phyloP scores from a whole-genome alignment of 2,888 invertebrate genomes.

The Allophyes oxyacanthae region DNA sequence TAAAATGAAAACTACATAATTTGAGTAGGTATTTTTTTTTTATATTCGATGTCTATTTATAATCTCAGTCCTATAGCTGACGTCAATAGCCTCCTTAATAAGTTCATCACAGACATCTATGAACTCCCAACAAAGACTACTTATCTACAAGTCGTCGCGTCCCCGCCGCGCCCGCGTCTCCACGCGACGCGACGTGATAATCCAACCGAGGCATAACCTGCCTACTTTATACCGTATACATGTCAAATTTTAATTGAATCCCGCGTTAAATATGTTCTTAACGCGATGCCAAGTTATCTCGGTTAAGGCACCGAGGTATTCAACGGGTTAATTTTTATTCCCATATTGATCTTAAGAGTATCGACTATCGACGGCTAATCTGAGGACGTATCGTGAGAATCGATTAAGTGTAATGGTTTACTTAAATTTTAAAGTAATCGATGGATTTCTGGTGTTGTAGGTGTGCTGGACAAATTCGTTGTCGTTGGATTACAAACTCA shows the following conservation, averaged over 20 bases:
- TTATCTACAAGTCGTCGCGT: constrained; percentile 14
- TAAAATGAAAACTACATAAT: too few species aligned
- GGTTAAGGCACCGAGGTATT: constrained; percentile 40
- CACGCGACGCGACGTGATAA: constrained; percentile 43
- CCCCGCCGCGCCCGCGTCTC: constrained; percentile 15
- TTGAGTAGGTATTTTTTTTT: too few species aligned
- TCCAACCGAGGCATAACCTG: constrained; percentile 52
- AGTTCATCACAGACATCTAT: constrained; percentile 14
- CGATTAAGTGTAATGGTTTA: constrained; percentile 47
- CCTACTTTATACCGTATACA: constrained; percentile 70
- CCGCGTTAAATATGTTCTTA: constrained; percentile 75
- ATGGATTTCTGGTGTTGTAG: neutral
- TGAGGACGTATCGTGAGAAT: constrained; percentile 45
- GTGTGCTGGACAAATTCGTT: neutral
- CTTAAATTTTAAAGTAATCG: constrained; percentile 9
- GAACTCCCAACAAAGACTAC: constrained; percentile 11
- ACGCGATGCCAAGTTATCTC: constrained; percentile 57
- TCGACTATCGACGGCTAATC: constrained; percentile 17
- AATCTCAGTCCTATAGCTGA: too few species aligned
- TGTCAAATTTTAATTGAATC: constrained; percentile 83
- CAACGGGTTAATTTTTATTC: constrained; percentile 26
- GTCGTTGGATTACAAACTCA: neutral
- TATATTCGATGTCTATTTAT: too few species aligned
- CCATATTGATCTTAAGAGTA: constrained; percentile 39
- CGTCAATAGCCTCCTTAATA: neutral